Evolutionary conservation across 2,797 vertebrate genomes (phyloP), one percentile per base, ranked within the genome.

Genomic region (Carduelis carduelis): DNA sequence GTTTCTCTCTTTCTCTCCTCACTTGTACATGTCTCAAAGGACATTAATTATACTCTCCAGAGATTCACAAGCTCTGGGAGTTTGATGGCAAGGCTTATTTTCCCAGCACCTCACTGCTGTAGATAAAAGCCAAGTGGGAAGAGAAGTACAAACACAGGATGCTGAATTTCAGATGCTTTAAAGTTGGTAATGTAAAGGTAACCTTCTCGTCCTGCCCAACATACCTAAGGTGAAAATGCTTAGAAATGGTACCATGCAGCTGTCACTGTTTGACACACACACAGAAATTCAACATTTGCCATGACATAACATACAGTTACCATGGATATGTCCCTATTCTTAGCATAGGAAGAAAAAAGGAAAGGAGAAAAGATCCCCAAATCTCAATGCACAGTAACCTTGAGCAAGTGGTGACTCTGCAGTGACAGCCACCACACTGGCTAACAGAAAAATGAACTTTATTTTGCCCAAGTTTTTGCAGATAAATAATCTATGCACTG

Each of bases 41-140:
- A 91, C 56, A 77, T 64, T 91, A 95, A 95, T 95, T 96, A 87
- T 65, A 84, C 43, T 75, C 60, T 96, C 74, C 71, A 91, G 77
- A 93, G 74, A 89, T 70, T 79, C 65, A 87, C 60, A 82, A 35
- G 41, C 55, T 94, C 74, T 68, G 61, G 55, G 56, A 72, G 34
- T 63, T 89, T 35, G 11, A 87, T 87, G 66, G 71, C 60, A 92
- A 91, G 35, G 64, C 13, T 0, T 77, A 65, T 93, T 94, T 95
- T 74, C 77, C 60, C 66, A 92, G 72, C 34, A 83, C 34, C 57
- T 92, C 63, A 14, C 56, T 57, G 57, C 57, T 92, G 37, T 14
- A 94, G 72, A 89, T 85, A 89, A 89, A 96, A 96, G 72, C 34
- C 74, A 83, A 77, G 65, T 53, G 57, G 43, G 52, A 86, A 71